phyloP scores from a whole-genome alignment of 2,888 invertebrate species.

The Synanthedon tipuliformis region DNA sequence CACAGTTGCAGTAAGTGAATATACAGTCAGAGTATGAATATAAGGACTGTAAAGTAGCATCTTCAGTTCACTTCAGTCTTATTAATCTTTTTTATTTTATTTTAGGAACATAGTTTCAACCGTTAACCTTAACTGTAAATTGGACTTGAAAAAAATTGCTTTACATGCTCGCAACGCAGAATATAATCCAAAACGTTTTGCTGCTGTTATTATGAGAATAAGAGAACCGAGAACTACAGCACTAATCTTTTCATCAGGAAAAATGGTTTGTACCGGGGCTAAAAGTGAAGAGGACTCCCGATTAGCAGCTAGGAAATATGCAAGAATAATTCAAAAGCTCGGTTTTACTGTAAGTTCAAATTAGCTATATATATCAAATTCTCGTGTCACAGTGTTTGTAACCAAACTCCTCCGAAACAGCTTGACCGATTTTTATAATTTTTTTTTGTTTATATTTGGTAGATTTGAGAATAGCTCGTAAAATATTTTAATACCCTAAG shows the following conservation, averaged over 20 bases:
- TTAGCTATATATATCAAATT: no score
- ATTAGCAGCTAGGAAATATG: constrained; percentile 84
- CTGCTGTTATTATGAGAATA: constrained; percentile 98
- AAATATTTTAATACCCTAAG: no score
- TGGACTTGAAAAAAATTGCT: constrained; percentile 97
- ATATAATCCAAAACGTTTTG: constrained; percentile 99
- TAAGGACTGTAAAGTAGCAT: no score
- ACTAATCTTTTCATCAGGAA: constrained; percentile 83
- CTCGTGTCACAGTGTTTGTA: no score
- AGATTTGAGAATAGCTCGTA: no score
- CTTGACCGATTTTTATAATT: no score
- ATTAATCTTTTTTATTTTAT: constrained; percentile 14
- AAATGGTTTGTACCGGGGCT: constrained; percentile 87
- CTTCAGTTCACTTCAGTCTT: background rate
- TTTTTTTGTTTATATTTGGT: no score
- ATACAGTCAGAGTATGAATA: no score
- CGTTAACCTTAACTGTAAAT: constrained; percentile 93
- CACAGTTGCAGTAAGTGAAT: constrained; percentile 85
- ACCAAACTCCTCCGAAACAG: no score
- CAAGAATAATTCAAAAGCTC: constrained; percentile 85
- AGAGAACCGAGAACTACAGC: constrained; percentile 87
- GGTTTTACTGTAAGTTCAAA: constrained; percentile 76
- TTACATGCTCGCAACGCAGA: constrained; percentile 98
- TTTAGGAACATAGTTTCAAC: constrained; percentile 97
- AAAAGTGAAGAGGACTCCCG: constrained; percentile 84